Evolutionary conservation across 2,888 invertebrate species (phyloP), one percentile per base, ranked within the genome.

Genomic region (Tetrapedia diversipes): DNA sequence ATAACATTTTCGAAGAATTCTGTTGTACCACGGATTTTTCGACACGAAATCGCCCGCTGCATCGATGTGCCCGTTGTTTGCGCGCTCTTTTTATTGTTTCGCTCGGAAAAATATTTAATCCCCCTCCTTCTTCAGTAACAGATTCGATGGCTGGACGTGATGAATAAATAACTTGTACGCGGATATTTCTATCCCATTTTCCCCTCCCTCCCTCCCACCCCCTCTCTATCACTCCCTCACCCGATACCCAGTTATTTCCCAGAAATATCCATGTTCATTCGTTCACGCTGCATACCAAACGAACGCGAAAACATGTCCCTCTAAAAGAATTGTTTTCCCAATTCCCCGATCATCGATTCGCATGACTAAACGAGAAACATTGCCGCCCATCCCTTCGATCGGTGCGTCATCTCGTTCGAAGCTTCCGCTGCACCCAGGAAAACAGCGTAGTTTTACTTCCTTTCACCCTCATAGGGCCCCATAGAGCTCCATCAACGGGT

Each of bases 131-230:
- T 59, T 24, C 16, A 22, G 0, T 54, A 54, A 54, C 41, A 29
- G 27, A 73, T 54, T 60, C 45, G 19, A 49, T 41, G 27, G 53
- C 6, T 16, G 24, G 27, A 39, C 32, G 19, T 14, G 41, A 22
- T 60, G 39, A 72, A 72, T 64, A 53, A 74, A 72, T 64, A 72
- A 64, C 64, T 11, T 19, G 51, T 11, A 11, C 27, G 8, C 32
- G 19, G 39, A 19, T 39, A 22, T 32, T 73, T 73, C 41, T 37
- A 34, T 43, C 8, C 22, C 22, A 0, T 47, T 60, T 37, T 10
- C 11, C 8, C 29, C 2, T 43, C 10, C 14, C n/a, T 11, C 4
- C 22, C 10, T 14, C 3, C 3, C 24, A 19, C 2, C 14, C 7
- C n/a, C n/a, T n/a, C n/a, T n/a, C n/a, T n/a, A n/a, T n/a, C n/a